Base-by-base conservation (phyloP, 2,113 vertebrate genomes). In the Syrrhaptes paradoxus region DNA sequence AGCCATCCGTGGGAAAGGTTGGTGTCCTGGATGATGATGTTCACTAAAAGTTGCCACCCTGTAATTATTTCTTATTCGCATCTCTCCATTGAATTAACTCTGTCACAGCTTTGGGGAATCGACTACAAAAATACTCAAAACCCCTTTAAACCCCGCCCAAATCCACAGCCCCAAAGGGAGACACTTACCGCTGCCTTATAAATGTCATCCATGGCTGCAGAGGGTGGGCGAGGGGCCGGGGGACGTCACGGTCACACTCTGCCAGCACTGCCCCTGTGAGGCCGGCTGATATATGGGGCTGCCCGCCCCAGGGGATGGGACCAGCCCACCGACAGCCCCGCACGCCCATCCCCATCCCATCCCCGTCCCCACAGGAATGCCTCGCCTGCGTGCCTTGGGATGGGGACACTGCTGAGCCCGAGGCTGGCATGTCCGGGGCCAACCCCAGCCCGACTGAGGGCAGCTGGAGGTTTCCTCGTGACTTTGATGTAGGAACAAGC, bases 151-250 rank as follows among this genome's bases (percentile, higher is more conserved):
- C 7, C 7, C 28, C 2, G 31, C 10, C 58, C 52, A 6, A 1
- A 62, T 5, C 3, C 54, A 3, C 9, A 48, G 29, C 38, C 62
- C 65, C 70, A 1, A 8, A 49, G 34, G 38, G 68, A 77, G 71
- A 11, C 84, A 98, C 98, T 98, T 94, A 99, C 98, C 95, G 98
- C 98, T 85, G 98, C 98, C 89, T 99, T 99, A 67, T 99, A 99
- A 86, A 98, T 98, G 95, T 99, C 98, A 94, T 98, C 98, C 98
- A 99, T 99, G 96, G 89, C 94, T 19, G 79, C 25, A 71, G 80
- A 79, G 49, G 66, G 38, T 38, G 66, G 43, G 45, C 38, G 26
- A 71, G 63, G 81, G 90, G 87, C 55, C 3, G 46, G 65, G 75
- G 91, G 75, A 73, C 3, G 36, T 55, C 43, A 8, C 17, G 3